Conservation (phyloP, 1,140 invertebrate genomes). For the Kradibia gibbosae region DNA sequence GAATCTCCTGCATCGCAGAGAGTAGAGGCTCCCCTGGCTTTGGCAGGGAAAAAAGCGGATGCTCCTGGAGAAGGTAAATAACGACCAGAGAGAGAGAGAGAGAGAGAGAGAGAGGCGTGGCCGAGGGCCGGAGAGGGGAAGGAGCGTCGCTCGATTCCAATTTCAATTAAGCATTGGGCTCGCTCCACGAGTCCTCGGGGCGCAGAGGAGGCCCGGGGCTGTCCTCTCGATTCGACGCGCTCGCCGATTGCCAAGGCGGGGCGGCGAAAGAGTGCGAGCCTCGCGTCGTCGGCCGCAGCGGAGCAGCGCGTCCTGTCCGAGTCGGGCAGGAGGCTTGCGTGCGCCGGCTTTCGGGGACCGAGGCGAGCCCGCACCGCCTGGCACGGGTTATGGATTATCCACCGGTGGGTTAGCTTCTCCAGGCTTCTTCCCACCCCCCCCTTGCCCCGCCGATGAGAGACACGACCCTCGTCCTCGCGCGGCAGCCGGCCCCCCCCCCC, state of each 20-base stretch:
- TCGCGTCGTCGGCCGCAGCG: not conserved
- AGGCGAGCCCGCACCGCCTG: conserved; percentile 52
- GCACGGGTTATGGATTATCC: conserved; percentile 62
- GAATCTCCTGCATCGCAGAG: no score
- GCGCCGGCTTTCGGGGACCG: not conserved
- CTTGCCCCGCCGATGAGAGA: no score
- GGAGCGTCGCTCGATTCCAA: not conserved
- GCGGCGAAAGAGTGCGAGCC: not conserved
- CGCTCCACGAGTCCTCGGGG: not conserved
- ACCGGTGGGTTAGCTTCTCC: conserved; percentile 47
- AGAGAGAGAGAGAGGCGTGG: no score
- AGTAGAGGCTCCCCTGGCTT: no score
- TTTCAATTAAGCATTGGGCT: conserved; percentile 15
- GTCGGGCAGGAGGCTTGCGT: not conserved
- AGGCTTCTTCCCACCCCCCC: conserved; percentile 33
- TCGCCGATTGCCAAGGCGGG: not conserved
- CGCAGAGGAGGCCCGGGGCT: not conserved
- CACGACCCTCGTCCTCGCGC: no score
- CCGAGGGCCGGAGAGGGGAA: not conserved
- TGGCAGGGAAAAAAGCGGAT: no score
- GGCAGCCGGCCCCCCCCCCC: no score
- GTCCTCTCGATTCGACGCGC: not conserved
- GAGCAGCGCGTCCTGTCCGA: not conserved
- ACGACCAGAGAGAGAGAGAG: no score
- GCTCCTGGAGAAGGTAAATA: no score